Conservation (phyloP, 2,797 vertebrate species). For the Muscicapa striata region DNA sequence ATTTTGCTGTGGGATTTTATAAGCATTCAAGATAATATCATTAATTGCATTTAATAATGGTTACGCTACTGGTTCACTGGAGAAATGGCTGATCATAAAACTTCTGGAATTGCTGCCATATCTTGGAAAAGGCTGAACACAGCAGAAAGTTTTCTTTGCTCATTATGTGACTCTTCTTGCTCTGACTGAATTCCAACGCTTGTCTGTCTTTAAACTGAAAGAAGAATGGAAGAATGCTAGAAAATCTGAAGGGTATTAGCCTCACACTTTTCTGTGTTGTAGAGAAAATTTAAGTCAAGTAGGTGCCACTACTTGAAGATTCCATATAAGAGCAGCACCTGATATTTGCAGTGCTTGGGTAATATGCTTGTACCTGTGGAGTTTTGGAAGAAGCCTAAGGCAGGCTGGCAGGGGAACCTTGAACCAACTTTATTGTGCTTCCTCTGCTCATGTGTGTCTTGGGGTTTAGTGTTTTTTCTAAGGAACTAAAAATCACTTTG, state of each 20-base stretch:
- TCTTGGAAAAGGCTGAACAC: background rate
- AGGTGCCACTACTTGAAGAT: background rate
- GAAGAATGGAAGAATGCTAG: background rate
- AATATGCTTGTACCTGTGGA: background rate
- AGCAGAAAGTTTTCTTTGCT: background rate
- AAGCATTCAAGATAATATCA: background rate
- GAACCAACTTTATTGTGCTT: background rate
- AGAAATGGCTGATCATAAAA: background rate
- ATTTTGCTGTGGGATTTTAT: background rate
- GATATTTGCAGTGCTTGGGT: background rate
- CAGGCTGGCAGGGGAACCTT: background rate
- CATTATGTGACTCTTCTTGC: background rate
- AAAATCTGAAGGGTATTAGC: background rate
- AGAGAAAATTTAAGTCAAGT: background rate
- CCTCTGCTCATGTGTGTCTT: background rate
- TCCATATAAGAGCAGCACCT: background rate
- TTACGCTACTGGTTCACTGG: background rate
- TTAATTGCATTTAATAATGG: conserved; percentile 16
- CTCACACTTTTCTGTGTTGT: background rate
- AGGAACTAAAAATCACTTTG: background rate
- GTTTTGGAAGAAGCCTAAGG: background rate
- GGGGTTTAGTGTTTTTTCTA: background rate
- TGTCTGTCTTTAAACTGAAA: background rate
- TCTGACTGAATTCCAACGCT: background rate
- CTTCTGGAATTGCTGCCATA: background rate